Percentiles rank a stretch among this genome's conserved stretches.
Evolutionary conservation across 2,797 vertebrate species (phyloP).

Genomic region (Craterocephalus amniculus): DNA sequence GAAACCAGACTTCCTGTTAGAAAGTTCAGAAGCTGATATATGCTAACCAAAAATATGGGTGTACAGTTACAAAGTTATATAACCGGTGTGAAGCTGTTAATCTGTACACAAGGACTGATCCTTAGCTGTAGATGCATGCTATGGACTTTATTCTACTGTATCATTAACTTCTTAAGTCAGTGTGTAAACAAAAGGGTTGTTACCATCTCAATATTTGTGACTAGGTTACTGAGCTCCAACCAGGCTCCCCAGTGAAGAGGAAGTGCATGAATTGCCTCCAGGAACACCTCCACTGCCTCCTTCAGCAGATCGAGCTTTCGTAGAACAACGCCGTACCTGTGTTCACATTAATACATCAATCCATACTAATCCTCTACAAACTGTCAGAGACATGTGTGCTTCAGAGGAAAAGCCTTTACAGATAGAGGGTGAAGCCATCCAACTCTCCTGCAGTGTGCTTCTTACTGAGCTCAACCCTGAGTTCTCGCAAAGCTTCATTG

Average conservation of each 20-base stretch:
- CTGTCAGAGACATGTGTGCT: neutral
- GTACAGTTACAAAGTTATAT: slow-evolving; percentile 4
- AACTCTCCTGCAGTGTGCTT: slow-evolving; percentile 93
- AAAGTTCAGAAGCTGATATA: neutral
- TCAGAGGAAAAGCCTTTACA: slow-evolving; percentile 82
- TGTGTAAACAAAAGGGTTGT: neutral
- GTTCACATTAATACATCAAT: neutral
- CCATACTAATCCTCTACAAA: neutral
- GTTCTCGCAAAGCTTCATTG: slow-evolving; percentile 93
- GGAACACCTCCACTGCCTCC: slow-evolving; percentile 96
- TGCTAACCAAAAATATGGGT: neutral
- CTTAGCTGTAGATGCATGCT: neutral
- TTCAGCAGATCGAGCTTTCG: slow-evolving; percentile 95
- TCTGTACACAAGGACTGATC: neutral
- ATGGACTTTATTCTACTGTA: neutral
- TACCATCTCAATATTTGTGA: slow-evolving; percentile 95
- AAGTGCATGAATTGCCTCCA: slow-evolving; percentile 93
- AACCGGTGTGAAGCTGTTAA: neutral
- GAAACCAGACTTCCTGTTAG: neutral
- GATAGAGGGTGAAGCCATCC: slow-evolving; percentile 95
- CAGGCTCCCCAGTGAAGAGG: slow-evolving; percentile 98
- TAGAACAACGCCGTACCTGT: slow-evolving; percentile 95
- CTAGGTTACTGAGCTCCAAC: slow-evolving; percentile 97
- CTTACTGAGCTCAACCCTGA: slow-evolving; percentile 97
- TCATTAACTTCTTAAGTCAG: neutral